Base-by-base conservation (phyloP, 2,113 vertebrate species). In the Anseranas semipalmata region DNA sequence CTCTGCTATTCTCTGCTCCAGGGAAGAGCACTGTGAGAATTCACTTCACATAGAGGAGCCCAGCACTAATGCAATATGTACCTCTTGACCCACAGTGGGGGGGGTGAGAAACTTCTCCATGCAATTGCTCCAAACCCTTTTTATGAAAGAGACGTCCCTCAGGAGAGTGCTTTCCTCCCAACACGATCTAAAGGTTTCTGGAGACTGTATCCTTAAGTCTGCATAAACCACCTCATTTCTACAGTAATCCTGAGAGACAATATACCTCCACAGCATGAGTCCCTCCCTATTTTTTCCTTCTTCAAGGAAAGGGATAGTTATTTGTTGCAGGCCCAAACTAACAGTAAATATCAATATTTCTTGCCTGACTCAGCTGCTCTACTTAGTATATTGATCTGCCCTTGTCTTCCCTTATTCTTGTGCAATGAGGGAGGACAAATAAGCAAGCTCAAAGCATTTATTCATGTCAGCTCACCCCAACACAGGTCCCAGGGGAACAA, bases 311-410 rank as follows among this genome's bases (percentile, higher is more conserved):
- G 14, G 3, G 15, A 59, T 48, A 12, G 14, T 59, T 89, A 71
- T 84, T 80, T 84, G 35, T 79, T 92, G 48, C 22, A 70, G 33
- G 39, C 37, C 30, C 25, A 79, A 92, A 85, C 0, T 2, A 82
- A 68, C 17, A 53, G 53, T 60, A 93, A 95, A 92, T 91, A 93
- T 91, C 90, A 79, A 82, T 95, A 92, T 65, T 81, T 89, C 58
- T 81, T 92, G 58, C 71, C 84, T 85, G 79, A 85, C 39, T 95
- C 73, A 90, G 89, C 80, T 87, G 41, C 50, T 79, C 37, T 92
- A 41, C 58, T 92, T 91, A 85, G 66, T 27, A 39, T 95, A 96
- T 96, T 76, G 95, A 78, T 95, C 89, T 82, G 48, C 53, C 67
- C 62, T 72, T 2, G 1, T 60, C 46, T 73, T 74, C 43, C 30